These are phyloP conservation scores for Dolichoris vasculosae DNA, from an alignment of 1,140 invertebrate species.

Conservation along the genomic window DNA sequence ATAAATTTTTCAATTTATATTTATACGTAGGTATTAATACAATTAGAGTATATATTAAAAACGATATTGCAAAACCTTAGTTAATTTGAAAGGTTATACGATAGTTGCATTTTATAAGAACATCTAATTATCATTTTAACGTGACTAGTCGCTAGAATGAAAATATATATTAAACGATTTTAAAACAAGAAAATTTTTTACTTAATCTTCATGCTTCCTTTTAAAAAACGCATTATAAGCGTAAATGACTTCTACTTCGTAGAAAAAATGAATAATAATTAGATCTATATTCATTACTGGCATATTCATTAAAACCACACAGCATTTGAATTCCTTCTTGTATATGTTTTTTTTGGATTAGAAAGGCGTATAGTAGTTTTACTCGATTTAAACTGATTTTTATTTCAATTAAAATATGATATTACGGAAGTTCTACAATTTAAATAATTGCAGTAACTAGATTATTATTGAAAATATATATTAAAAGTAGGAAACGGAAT, in stretches of 20 bases:
- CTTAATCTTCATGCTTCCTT: slow-evolving; percentile 15
- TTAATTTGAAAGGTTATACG: neutral
- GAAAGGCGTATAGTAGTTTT: neutral
- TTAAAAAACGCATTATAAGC: slow-evolving; percentile 10
- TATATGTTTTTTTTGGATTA: neutral
- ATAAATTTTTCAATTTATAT: neutral
- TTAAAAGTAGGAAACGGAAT: slow-evolving; percentile 1
- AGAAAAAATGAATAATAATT: slow-evolving; percentile 43
- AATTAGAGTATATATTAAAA: neutral
- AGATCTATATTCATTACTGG: neutral
- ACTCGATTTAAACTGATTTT: neutral
- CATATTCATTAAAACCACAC: neutral
- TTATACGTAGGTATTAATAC: no score
- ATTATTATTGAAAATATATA: neutral
- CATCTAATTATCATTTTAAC: neutral
- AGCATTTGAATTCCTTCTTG: neutral
- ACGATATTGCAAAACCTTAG: neutral
- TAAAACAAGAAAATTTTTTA: neutral
- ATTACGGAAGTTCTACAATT: neutral
- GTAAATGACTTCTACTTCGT: neutral
- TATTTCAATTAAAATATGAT: neutral
- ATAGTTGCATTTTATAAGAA: neutral
- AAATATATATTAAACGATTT: neutral
- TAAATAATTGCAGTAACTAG: neutral
- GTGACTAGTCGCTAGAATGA: neutral